These are phyloP conservation scores for Epinephelus fuscoguttatus DNA, from an alignment of 2,113 vertebrate genomes.

Conservation along the genomic window DNA sequence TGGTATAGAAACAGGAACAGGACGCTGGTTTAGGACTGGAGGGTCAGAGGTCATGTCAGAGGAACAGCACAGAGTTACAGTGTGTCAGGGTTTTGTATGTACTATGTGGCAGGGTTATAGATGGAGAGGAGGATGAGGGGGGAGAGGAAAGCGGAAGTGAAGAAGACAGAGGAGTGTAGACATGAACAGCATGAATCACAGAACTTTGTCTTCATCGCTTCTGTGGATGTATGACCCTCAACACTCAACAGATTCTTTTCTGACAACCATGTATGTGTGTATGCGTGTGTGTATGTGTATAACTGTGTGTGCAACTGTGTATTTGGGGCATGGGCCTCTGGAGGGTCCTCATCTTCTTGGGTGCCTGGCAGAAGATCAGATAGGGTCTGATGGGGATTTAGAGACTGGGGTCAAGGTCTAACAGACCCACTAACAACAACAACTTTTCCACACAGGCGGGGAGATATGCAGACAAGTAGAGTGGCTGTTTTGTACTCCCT, in stretches of 20 bases:
- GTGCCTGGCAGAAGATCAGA: constrained; percentile 66
- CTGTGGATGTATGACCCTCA: constrained; percentile 49
- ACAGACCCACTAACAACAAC: constrained; percentile 59
- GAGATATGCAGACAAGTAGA: constrained; percentile 14
- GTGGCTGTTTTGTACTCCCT: constrained; percentile 20
- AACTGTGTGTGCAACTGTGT: constrained; percentile 33
- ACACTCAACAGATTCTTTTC: constrained; percentile 37
- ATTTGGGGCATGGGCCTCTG: constrained; percentile 33
- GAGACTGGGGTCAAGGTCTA: constrained; percentile 54
- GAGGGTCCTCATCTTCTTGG: constrained; percentile 27
- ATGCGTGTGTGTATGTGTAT: constrained; percentile 17
- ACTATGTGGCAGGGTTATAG: constrained; percentile 25
- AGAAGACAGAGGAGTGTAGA: constrained; percentile 52
- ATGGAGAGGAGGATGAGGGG: constrained; percentile 50
- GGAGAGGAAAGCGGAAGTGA: constrained; percentile 36
- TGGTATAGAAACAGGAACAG: constrained; percentile 75
- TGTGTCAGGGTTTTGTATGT: constrained; percentile 55
- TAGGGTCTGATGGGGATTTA: constrained; percentile 30
- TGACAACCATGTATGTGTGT: constrained; percentile 20
- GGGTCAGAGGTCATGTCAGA: constrained; percentile 76
- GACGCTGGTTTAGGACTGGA: constrained; percentile 67
- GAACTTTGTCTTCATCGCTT: constrained; percentile 49
- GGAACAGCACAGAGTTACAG: constrained; percentile 63
- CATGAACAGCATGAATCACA: constrained; percentile 50
- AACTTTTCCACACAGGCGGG: constrained; percentile 41